Evolutionary conservation across 1,140 invertebrate genomes (phyloP).

Genomic region (Ceratoteleas bidentatus): DNA sequence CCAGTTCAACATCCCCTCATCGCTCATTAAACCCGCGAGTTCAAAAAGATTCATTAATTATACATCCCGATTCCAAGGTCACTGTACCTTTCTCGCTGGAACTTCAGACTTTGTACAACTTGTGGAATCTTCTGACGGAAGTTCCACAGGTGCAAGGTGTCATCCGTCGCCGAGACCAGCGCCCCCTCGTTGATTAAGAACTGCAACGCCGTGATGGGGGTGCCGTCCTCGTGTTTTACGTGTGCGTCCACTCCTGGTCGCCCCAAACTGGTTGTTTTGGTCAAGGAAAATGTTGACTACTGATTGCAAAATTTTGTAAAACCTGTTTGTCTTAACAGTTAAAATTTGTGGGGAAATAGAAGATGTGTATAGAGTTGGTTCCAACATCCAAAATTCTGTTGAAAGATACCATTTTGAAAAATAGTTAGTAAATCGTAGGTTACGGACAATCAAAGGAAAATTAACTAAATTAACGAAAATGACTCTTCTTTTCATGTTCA

Average conservation of each 20-base stretch:
- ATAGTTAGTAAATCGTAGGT: too few species aligned
- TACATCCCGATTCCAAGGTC: slow-evolving; percentile 57
- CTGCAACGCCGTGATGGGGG: slow-evolving; percentile 92
- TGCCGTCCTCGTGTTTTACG: slow-evolving; percentile 90
- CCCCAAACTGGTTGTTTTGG: slow-evolving; percentile 87
- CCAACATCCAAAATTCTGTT: too few species aligned
- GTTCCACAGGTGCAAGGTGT: slow-evolving; percentile 98
- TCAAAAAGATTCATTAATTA: slow-evolving; percentile 56
- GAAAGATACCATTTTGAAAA: too few species aligned
- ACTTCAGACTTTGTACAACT: slow-evolving; percentile 97
- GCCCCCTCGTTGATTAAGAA: slow-evolving; percentile 98
- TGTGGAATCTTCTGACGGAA: slow-evolving; percentile 97
- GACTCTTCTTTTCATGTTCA: too few species aligned
- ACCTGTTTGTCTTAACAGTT: too few species aligned
- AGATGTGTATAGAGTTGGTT: too few species aligned
- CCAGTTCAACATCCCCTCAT: slow-evolving; percentile 56
- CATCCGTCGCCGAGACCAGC: slow-evolving; percentile 96
- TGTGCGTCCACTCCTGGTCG: slow-evolving; percentile 97
- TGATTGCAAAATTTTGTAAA: too few species aligned
- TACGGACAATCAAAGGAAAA: too few species aligned
- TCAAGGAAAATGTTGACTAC: slow-evolving; percentile 61
- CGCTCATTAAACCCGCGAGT: slow-evolving; percentile 53
- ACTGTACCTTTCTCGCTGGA: slow-evolving; percentile 95
- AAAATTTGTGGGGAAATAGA: too few species aligned
- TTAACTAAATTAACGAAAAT: too few species aligned